Base-by-base conservation (phyloP, 2,888 invertebrate genomes). In the Boloria selene region DNA sequence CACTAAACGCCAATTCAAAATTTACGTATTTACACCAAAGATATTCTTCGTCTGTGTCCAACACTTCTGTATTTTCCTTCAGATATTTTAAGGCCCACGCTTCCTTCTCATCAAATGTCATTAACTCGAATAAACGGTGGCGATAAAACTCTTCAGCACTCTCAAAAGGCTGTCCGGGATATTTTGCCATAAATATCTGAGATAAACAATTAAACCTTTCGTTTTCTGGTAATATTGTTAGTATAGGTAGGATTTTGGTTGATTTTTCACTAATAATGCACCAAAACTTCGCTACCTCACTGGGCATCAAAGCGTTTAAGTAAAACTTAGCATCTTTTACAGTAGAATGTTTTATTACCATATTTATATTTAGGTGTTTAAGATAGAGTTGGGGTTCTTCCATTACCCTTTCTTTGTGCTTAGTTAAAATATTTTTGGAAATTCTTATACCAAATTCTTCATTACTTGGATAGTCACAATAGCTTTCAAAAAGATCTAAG, bases 1-100 rank as follows among this genome's bases (percentile, higher is more conserved):
- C 77, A 31, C 49, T 62, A 52, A 86, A 81, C 45, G 86, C 79
- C 51, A 74, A 77, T 18, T 79, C 74, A 64, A 80, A 88, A n/a
- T 67, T 78, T 0, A 87, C 73, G 74, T 80, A 87, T 67, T 78
- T 72, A 62, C 83, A 87, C 84, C 83, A 87, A 4, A 70, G 49
- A 66, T 77, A 86, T 70, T 82, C 78, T 44, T 73, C 71, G 13
- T 78, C 79, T 26, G 49, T 67, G 3, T 82, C 83, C n/a, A 81
- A 65, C 42, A 81, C 59, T 61, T 84, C 84, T 42, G 73, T 69
- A 44, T 74, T 74, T 63, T 73, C 77, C 45, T 79, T 75, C 62
- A 86, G 70, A 45, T 87, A 79, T 26, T 71, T 67, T 18, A 84
- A 68, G n/a, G 85, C 85, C 86, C 86, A 87, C 50, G 63, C 50